Percentiles rank a stretch among this genome's conserved stretches.
These are phyloP conservation scores for Ormyrus nitidulus DNA, from an alignment of 2,888 invertebrate genomes.

Conservation along the genomic window DNA sequence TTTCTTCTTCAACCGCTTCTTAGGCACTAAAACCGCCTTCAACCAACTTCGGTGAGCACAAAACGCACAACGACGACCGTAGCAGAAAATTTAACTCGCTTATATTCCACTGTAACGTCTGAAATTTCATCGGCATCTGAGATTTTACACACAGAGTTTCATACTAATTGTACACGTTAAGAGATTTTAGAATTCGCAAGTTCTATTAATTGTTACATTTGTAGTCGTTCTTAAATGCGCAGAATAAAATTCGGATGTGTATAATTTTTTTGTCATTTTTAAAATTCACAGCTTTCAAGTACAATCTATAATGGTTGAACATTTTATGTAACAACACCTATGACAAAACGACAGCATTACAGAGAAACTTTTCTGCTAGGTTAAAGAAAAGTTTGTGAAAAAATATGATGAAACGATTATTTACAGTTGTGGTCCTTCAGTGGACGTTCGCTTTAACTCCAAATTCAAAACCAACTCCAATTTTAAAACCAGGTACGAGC, in stretches of 20 bases:
- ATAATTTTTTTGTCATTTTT: slow-evolving; percentile 3
- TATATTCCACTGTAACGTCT: slow-evolving; percentile 50
- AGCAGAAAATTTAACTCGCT: slow-evolving; percentile 49
- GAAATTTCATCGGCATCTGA: slow-evolving; percentile 34
- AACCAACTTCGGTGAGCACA: slow-evolving; percentile 33
- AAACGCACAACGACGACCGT: slow-evolving; percentile 35
- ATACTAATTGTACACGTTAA: slow-evolving; percentile 34
- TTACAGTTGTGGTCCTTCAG: slow-evolving; percentile 40
- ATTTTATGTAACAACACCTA: slow-evolving; percentile 35
- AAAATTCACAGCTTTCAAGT: slow-evolving; percentile 7
- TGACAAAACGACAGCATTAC: slow-evolving; percentile 52
- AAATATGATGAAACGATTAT: slow-evolving; percentile 49
- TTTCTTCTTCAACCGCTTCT: slow-evolving; percentile 40
- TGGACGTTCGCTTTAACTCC: slow-evolving; percentile 23
- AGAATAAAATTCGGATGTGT: slow-evolving; percentile 15
- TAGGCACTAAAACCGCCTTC: slow-evolving; percentile 53
- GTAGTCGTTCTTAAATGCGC: slow-evolving; percentile 11
- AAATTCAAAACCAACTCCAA: slow-evolving; percentile 16
- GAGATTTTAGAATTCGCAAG: slow-evolving; percentile 6
- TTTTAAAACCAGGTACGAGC: slow-evolving; percentile 44
- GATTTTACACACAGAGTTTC: slow-evolving; percentile 2
- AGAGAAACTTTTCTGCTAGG: slow-evolving; percentile 52
- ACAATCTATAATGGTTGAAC: slow-evolving; percentile 28
- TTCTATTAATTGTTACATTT: slow-evolving; percentile 8
- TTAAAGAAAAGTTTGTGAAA: slow-evolving; percentile 43